These are phyloP conservation scores for Aldrovandia affinis DNA, from an alignment of 2,797 vertebrate genomes.

Conservation along the genomic window DNA sequence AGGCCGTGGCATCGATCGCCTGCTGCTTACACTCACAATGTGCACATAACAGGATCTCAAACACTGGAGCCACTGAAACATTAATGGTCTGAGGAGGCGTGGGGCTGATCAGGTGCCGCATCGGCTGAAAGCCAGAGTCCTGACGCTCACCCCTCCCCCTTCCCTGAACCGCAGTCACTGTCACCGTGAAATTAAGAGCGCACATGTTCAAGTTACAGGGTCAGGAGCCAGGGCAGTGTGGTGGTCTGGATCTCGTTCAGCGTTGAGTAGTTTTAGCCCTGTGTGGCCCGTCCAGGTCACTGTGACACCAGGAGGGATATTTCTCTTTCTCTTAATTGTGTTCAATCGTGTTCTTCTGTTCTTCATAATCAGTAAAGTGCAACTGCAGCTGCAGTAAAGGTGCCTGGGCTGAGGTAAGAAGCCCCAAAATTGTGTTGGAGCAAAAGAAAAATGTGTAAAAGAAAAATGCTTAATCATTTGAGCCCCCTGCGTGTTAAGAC, in stretches of 20 bases:
- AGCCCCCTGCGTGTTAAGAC: not conserved
- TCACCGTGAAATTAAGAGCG: not conserved
- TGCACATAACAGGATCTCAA: not conserved
- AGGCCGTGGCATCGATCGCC: not conserved
- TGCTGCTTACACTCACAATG: not conserved
- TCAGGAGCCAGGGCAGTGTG: not conserved
- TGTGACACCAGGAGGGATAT: not conserved
- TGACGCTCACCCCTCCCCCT: not conserved
- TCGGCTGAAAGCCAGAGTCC: not conserved
- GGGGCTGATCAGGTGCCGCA: not conserved
- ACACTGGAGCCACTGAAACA: constrained; percentile 3
- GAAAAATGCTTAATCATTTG: not conserved
- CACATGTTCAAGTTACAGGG: not conserved
- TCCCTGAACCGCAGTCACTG: not conserved
- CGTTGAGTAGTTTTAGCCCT: not conserved
- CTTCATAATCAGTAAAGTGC: not conserved
- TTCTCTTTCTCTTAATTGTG: not conserved
- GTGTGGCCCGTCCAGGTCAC: not conserved
- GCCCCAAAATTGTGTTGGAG: not conserved
- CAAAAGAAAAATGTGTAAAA: not conserved
- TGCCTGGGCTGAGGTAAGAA: not conserved
- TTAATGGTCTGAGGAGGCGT: not conserved
- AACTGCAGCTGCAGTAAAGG: not conserved
- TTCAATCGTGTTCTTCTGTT: not conserved
- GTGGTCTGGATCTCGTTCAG: not conserved